Evolutionary conservation across 2,113 vertebrate genomes (phyloP), one percentile per base, ranked within the genome.

Genomic region (Hypomesus transpacificus): DNA sequence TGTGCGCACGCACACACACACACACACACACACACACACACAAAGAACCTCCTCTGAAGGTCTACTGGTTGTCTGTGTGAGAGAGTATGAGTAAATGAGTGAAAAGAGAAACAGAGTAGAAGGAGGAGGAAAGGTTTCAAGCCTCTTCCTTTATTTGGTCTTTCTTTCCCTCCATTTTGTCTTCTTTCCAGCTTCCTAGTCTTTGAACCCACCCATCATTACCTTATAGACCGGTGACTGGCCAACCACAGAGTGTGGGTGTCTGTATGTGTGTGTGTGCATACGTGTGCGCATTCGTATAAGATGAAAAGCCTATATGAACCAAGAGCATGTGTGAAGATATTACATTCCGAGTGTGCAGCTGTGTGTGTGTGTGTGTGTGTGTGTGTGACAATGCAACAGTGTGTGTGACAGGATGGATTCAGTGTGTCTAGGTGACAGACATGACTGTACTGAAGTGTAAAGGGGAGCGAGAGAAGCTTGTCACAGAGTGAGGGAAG

Each of bases 381-480:
- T 74, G 75, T 84, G 81, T 79, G 80, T 84, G 80, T 77, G 80
- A 83, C 77, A 85, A 66, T 3, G 9, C 69, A 70, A 67, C 60
- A 51, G 1, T 18, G 64, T 56, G 68, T 71, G 72, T 83, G 66
- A 71, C 78, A 65, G 57, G 78, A 70, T 51, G 70, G 76, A 83
- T 84, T 86, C 78, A 81, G 86, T 85, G 81, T 84, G 71, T 82
- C 66, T 28, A 53, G 68, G 69, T 31, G 65, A 81, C 68, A 76
- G 81, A 50, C 52, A 69, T 56, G 54, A 18, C n/a, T 56, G 16
- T 56, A 56, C 17, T 56, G 54, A 72, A 67, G 68, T 58, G 39
- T 52, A 61, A 58, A 67, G 11, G 54, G 71, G 67, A 76, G 21
- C 66, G 58, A 46, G 34, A 70, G 72, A 60, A 69, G 66, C 21